Conservation (phyloP, 2,113 vertebrate species). For the Cebidichthys violaceus region DNA sequence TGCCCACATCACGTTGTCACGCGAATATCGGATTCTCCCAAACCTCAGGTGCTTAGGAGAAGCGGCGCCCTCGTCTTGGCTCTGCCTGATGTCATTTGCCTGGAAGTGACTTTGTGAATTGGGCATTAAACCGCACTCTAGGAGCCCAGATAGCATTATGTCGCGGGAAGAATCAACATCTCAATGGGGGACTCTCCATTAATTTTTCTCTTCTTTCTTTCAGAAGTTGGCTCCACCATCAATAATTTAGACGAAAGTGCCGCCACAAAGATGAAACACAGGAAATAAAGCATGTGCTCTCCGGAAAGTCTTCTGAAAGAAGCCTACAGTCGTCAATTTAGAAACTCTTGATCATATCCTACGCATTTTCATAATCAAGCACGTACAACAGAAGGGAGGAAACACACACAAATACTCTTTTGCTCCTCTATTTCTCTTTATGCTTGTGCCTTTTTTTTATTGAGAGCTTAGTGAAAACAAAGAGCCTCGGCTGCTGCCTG, state of each 20-base stretch:
- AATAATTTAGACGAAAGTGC: slow-evolving; percentile 53
- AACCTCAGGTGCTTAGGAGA: slow-evolving; percentile 51
- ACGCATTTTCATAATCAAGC: slow-evolving; percentile 8
- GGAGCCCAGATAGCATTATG: slow-evolving; percentile 14
- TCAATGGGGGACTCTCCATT: slow-evolving; percentile 33
- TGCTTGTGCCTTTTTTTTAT: slow-evolving; percentile 16
- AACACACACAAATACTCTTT: slow-evolving; percentile 24
- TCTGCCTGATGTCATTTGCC: slow-evolving; percentile 38
- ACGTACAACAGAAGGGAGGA: background rate
- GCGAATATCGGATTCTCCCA: slow-evolving; percentile 52
- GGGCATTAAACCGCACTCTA: slow-evolving; percentile 6
- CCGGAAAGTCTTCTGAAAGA: slow-evolving; percentile 36
- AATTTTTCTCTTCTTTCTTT: slow-evolving; percentile 32
- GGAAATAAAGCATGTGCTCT: slow-evolving; percentile 42
- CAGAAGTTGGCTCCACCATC: slow-evolving; percentile 44
- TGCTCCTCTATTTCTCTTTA: background rate
- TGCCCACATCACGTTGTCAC: slow-evolving; percentile 61
- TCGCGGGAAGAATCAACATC: slow-evolving; percentile 27
- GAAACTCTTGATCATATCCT: slow-evolving; percentile 29
- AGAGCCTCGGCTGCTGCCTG: slow-evolving; percentile 18
- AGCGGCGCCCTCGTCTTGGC: slow-evolving; percentile 14
- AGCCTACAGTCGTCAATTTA: slow-evolving; percentile 21
- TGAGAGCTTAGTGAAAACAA: slow-evolving; percentile 37
- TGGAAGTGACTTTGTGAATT: slow-evolving; percentile 48
- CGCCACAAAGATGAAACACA: slow-evolving; percentile 28